Evolutionary conservation across 1,140 invertebrate species (phyloP), one percentile per base, ranked within the genome.

Genomic region (Planococcus citri): DNA sequence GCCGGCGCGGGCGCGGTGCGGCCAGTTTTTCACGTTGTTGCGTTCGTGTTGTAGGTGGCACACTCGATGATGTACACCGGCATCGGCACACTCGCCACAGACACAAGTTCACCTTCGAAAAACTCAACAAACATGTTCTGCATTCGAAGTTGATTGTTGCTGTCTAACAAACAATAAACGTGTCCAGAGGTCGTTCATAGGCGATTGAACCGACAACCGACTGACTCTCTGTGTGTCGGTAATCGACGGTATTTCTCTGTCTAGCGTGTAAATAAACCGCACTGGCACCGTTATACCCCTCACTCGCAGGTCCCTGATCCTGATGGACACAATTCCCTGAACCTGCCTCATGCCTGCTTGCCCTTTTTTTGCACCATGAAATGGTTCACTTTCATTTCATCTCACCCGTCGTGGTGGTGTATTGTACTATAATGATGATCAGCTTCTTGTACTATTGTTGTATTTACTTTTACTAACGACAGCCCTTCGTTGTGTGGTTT

Each of bases 101-200:
- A 64, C 60, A 27, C 60, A 64, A 64, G 60, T 64, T 64, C 60
- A 64, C 60, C 60, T 64, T 64, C 60, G 25, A 64, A 64, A 64
- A 64, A 27, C 41, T 20, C 41, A 51, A 51, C 41, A 20, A 51
- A 51, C 41, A 51, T 51, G 41, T 51, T 51, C 41, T 51, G 41
- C 12, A 51, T 51, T 51, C 41, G 41, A 51, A 51, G 41, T 51
- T 51, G 41, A 51, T 51, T 51, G 41, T 51, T 51, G 41, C 41
- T 51, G 41, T 51, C 41, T 51, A 51, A 51, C 41, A 20, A 51
- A 51, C 41, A 51, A 51, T 51, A 51, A 51, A 51, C 41, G 41
- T 51, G 41, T 51, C 41, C 41, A 51, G 41, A 51, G 41, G 41
- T 51, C 41, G 41, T 51, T 51, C 41, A 51, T 51, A 51, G 41